These are phyloP conservation scores for Julus scanicus DNA, from an alignment of 2,888 invertebrate genomes.

Conservation along the genomic window DNA sequence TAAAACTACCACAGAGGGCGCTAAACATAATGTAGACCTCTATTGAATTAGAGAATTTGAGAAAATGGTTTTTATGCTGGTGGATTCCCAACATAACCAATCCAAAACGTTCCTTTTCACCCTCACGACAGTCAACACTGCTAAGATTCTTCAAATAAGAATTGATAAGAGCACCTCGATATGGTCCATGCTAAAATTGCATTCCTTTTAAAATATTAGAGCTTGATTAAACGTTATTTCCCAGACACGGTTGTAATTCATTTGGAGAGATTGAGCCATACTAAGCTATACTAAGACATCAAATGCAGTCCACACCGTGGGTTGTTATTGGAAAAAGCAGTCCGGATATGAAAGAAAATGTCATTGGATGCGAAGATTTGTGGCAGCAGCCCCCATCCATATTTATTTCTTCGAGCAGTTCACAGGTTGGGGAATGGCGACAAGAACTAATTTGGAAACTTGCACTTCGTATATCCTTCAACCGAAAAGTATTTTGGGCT, in stretches of 20 bases:
- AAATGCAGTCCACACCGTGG: neutral
- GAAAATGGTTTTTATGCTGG: too few relatives aligned
- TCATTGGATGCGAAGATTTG: neutral
- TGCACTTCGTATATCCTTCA: conserved; percentile 2
- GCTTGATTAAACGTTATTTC: neutral
- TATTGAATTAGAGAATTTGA: too few relatives aligned
- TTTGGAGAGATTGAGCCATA: neutral
- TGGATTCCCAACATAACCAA: too few relatives aligned
- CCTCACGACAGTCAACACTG: too few relatives aligned
- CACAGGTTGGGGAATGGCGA: neutral
- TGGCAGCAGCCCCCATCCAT: neutral
- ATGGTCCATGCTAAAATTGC: neutral
- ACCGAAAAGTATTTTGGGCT: neutral
- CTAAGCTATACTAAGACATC: neutral
- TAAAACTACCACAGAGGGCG: too few relatives aligned
- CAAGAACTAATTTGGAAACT: neutral
- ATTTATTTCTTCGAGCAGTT: neutral
- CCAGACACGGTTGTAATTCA: neutral
- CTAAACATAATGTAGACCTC: too few relatives aligned
- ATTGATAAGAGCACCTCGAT: neutral
- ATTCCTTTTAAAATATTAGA: neutral
- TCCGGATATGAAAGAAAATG: neutral
- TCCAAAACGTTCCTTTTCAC: too few relatives aligned
- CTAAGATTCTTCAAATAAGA: too few relatives aligned
- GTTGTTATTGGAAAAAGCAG: conserved; percentile 28